Evolutionary conservation across 2,113 vertebrate species (phyloP).

Genomic region (Perca flavescens): DNA sequence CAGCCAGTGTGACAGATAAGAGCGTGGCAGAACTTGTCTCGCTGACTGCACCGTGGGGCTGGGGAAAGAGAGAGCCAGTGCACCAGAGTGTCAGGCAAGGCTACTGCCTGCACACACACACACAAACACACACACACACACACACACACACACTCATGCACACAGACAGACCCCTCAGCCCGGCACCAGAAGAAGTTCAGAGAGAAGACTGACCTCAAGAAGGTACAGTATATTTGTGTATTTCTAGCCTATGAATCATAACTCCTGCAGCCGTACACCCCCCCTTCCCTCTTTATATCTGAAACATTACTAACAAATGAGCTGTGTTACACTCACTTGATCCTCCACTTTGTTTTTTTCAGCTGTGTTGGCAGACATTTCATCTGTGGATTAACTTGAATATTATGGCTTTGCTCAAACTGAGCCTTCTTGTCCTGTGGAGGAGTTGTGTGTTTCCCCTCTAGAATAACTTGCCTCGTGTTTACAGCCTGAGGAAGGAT

Average conservation of each 20-base stretch:
- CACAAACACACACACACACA: conserved; percentile 58
- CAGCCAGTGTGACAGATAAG: conserved; percentile 82
- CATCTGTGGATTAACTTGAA: conserved; percentile 47
- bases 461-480: conserved; percentile 55
- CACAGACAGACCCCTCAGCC: conserved; percentile 62
- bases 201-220: conserved; percentile 74
- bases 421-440: conserved; percentile 64
- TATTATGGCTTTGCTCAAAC: conserved; percentile 58
- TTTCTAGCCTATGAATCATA: conserved; percentile 28
- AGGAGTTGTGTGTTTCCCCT: conserved; percentile 55
- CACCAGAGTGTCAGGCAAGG: conserved; percentile 76
- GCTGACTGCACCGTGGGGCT: conserved; percentile 69
- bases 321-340: conserved; percentile 49
- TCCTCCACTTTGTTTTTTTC: conserved; percentile 65
- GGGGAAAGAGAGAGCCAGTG: conserved; percentile 76
- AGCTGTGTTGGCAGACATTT: conserved; percentile 72
- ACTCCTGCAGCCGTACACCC: conserved; percentile 21
- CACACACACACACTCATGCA: conserved; percentile 56
- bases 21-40: conserved; percentile 78
- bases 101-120: conserved; percentile 70
- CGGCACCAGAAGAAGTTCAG: conserved; percentile 72
- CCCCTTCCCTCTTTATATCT: conserved; percentile 1
- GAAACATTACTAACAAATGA: conserved; percentile 12
- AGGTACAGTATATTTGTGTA: conserved; percentile 76
- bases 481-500: conserved; percentile 67